A percentile compares a stretch with the other conserved stretches of the same genome.
phyloP scores from a whole-genome alignment of 2,888 invertebrate genomes.

The Meandrusa payeni region DNA sequence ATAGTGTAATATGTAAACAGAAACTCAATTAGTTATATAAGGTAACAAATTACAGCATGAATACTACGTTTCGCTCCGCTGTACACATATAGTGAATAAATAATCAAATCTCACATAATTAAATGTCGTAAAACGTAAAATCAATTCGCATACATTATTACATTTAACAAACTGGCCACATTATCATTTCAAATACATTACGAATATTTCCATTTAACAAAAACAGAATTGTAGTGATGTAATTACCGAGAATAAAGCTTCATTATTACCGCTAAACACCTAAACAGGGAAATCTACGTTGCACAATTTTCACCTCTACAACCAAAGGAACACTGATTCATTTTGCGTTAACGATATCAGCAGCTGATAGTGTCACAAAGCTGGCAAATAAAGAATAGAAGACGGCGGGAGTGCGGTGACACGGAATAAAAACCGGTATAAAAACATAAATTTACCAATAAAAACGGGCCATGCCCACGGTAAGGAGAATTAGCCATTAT shows the following conservation, averaged over 20 bases:
- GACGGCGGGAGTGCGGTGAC: constrained; percentile 54
- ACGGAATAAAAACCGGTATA: constrained; percentile 64
- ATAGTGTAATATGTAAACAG: too few species aligned
- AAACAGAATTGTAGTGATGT: constrained; percentile 29
- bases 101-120: background rate
- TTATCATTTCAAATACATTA: constrained; percentile 25
- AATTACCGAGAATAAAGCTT: constrained; percentile 35
- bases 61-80: background rate
- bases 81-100: constrained; percentile 5
- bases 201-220: constrained; percentile 22
- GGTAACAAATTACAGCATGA: constrained; percentile 1
- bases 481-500: constrained; percentile 67
- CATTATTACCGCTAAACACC: constrained; percentile 28
- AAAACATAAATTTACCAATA: constrained; percentile 59
- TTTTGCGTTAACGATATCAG: constrained; percentile 15
- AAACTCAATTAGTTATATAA: too few species aligned
- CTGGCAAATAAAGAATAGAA: constrained; percentile 43
- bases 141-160: constrained; percentile 22
- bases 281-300: background rate
- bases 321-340: constrained; percentile 5
- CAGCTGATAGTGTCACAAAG: constrained; percentile 23
- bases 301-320: background rate
- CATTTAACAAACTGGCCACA: constrained; percentile 16
- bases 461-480: constrained; percentile 69
- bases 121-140: constrained; percentile 17